Conservation (phyloP, 2,888 invertebrate species). For the Julus scandinavius region DNA sequence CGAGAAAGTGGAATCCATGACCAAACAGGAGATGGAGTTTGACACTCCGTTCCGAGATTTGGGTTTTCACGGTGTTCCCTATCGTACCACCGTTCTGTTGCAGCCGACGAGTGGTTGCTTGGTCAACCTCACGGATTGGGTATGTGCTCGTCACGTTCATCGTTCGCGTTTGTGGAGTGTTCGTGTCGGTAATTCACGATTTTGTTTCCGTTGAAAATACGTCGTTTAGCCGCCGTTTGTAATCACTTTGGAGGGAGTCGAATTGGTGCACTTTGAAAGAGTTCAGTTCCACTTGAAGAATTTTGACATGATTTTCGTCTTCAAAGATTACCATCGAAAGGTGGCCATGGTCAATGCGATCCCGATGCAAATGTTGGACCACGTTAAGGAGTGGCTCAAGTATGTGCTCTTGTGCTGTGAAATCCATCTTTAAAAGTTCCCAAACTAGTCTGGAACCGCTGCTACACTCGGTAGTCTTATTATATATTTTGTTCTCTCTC, state of each 20-base stretch:
- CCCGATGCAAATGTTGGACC: slow-evolving; percentile 98
- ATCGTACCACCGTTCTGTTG: slow-evolving; percentile 92
- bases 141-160: slow-evolving; percentile 63
- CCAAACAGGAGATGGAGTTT: slow-evolving; percentile 97
- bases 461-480: not conserved
- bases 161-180: too few relatives aligned
- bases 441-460: slow-evolving; percentile 30
- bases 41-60: slow-evolving; percentile 98
- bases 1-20: slow-evolving; percentile 94
- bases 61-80: slow-evolving; percentile 97
- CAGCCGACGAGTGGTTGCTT: slow-evolving; percentile 98
- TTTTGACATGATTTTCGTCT: slow-evolving; percentile 99
- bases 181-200: too few relatives aligned
- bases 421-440: not conserved
- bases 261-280: slow-evolving; percentile 98
- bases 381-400: slow-evolving; percentile 99
- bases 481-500: not conserved
- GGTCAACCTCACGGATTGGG: slow-evolving; percentile 97
- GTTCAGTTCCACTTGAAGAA: slow-evolving; percentile 99
- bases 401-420: slow-evolving; percentile 69
- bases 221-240: slow-evolving; percentile 89
- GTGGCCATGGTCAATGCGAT: slow-evolving; percentile 98
- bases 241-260: slow-evolving; percentile 96
- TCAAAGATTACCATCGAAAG: slow-evolving; percentile 96
- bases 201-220: slow-evolving; percentile 5